phyloP scores from a whole-genome alignment of 1,140 invertebrate genomes.

The Drosophila takahashii region DNA sequence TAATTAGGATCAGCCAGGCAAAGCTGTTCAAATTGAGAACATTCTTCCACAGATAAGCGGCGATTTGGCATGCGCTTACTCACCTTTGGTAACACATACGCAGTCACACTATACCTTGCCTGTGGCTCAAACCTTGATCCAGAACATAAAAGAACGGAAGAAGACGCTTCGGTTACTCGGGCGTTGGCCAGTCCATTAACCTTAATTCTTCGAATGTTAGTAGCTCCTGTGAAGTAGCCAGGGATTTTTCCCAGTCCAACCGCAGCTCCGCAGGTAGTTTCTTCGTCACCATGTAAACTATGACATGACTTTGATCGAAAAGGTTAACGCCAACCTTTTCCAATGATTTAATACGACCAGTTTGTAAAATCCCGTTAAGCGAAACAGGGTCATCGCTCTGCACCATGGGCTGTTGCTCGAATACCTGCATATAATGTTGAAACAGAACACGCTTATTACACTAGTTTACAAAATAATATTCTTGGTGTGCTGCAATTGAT shows the following conservation, averaged over 20 bases:
- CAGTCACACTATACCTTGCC: background rate
- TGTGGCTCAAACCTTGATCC: background rate
- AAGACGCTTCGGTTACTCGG: background rate
- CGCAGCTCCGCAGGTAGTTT: too few species aligned
- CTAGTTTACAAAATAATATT: too few species aligned
- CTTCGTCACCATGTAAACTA: background rate
- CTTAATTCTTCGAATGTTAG: background rate
- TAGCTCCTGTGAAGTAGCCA: too few species aligned
- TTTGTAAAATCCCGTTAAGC: constrained; percentile 2
- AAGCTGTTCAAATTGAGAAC: background rate
- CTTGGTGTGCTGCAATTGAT: too few species aligned
- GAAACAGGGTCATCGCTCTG: background rate
- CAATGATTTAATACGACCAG: background rate
- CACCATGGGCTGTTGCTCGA: background rate
- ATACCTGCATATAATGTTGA: constrained; percentile 2
- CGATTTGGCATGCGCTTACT: background rate
- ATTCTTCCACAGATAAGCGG: background rate
- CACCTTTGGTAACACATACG: background rate
- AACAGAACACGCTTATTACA: constrained; percentile 6
- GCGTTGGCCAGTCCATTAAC: background rate
- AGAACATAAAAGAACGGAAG: background rate
- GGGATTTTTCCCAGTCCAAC: too few species aligned
- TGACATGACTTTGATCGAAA: background rate
- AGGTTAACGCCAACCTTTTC: background rate
- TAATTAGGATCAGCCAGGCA: background rate